Percentiles rank a stretch among this genome's conserved stretches.
phyloP scores from a whole-genome alignment of 2,797 vertebrate genomes.

The Brotogeris chrysoptera region DNA sequence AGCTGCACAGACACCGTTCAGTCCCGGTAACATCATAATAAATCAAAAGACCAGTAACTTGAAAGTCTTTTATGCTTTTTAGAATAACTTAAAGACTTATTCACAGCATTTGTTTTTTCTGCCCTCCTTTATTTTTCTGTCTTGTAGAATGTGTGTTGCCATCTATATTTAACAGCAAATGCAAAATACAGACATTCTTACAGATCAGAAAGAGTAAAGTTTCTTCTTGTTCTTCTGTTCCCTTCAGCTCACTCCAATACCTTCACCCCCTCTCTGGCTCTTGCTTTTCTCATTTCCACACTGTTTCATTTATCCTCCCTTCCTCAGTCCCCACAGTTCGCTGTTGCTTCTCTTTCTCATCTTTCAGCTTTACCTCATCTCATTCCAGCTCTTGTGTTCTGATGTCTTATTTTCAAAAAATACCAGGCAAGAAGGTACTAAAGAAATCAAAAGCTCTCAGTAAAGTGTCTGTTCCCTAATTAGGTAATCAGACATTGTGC shows the following conservation, averaged over 20 bases:
- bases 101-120: slow-evolving; percentile 1
- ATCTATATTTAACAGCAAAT: slow-evolving; percentile 52
- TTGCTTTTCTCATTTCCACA: slow-evolving; percentile 20
- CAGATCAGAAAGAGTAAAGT: slow-evolving; percentile 20
- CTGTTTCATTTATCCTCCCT: slow-evolving; percentile 24
- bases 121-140: not conserved
- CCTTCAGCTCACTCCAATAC: not conserved
- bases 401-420: slow-evolving; percentile 7
- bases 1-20: not conserved
- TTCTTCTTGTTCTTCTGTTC: slow-evolving; percentile 34
- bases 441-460: not conserved
- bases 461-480: not conserved
- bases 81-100: slow-evolving; percentile 25
- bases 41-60: slow-evolving; percentile 43
- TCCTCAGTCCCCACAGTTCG: not conserved
- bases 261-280: not conserved
- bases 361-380: not conserved
- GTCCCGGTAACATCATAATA: not conserved
- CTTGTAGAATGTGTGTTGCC: not conserved
- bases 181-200: not conserved
- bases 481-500: not conserved
- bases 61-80: slow-evolving; percentile 27
- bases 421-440: not conserved
- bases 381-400: not conserved
- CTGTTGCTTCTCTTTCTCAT: not conserved